phyloP scores from a whole-genome alignment of 2,797 vertebrate genomes.

The Eulemur mongoz region DNA sequence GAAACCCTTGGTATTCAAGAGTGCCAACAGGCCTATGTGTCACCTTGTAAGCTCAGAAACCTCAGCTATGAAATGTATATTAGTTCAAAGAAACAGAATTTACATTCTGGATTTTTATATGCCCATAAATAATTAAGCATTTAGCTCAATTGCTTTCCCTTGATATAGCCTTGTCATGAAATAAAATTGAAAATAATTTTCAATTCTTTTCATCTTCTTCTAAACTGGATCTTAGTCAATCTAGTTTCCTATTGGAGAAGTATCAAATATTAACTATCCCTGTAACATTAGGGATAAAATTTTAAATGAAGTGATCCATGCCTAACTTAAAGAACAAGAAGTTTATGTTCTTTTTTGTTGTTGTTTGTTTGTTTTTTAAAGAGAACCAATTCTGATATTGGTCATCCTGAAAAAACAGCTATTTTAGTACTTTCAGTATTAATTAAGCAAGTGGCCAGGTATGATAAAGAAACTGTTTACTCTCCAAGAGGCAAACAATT shows the following conservation, averaged over 20 bases:
- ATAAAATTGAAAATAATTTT: slow-evolving; percentile 23
- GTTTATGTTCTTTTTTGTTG: not conserved
- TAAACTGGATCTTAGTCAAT: not conserved
- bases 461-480: not conserved
- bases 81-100: not conserved
- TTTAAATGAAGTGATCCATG: slow-evolving; percentile 40
- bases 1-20: not conserved
- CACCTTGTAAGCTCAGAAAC: not conserved
- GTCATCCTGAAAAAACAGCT: slow-evolving; percentile 36
- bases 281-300: slow-evolving; percentile 34
- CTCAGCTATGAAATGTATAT: not conserved
- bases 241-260: slow-evolving; percentile 40
- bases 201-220: not conserved
- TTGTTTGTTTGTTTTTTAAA: slow-evolving; percentile 51
- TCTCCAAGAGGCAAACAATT: not conserved
- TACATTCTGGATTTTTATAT: not conserved
- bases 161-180: not conserved
- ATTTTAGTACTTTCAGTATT: slow-evolving; percentile 47
- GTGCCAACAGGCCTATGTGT: not conserved
- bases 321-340: slow-evolving; percentile 50
- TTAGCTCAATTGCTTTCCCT: not conserved
- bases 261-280: slow-evolving; percentile 34
- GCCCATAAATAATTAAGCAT: not conserved
- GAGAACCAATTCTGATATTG: slow-evolving; percentile 56
- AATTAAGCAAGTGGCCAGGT: not conserved